Evolutionary conservation across 2,113 vertebrate species (phyloP), one percentile per base, ranked within the genome.

Genomic region (Arvicanthis niloticus): DNA sequence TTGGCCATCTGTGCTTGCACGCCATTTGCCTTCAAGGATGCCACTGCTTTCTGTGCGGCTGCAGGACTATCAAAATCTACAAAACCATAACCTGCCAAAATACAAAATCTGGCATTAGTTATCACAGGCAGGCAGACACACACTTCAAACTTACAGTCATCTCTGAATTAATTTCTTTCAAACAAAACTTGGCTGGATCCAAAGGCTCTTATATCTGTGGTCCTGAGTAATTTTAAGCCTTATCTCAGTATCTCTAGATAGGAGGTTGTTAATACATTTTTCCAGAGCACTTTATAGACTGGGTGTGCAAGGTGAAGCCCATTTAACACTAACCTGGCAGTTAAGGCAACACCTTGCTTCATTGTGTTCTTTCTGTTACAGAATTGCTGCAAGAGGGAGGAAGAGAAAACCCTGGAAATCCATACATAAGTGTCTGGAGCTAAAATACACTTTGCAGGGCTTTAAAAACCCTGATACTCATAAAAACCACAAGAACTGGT

Each of bases 1-100:
- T 99, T 99, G 97, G 99, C 99, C 99, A 99, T 99, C 99, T 99
- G 99, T 0, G 99, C 99, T 98, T 99, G 99, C 77, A 99, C 99
- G 1, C 99, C 99, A 95, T 99, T 99, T 98, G 99, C 99, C 98
- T 99, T 99, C 97, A 99, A 99, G 97, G 99, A 99, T 21, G 99
- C 99, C 98, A 99, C 99, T 24, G 99, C 99, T 98, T 99, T 99
- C 99, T 99, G 99, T 94, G 99, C 99, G n/a, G 99, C 99, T 95
- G 99, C 99, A 0, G 99, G 99, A 98, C 99, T 99, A 99, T 99
- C 99, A 97, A 99, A 99, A 99, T 99, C 99, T 98, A 99, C 99
- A 98, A 99, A 99, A 97, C 99, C 99, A 67, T 99, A 99, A 97
- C 99, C 99, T 99, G 98, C 67, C 98, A 98, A 97, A 8, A 97